These are phyloP conservation scores for Malachius bipustulatus DNA, from an alignment of 2,888 invertebrate genomes.

Conservation along the genomic window DNA sequence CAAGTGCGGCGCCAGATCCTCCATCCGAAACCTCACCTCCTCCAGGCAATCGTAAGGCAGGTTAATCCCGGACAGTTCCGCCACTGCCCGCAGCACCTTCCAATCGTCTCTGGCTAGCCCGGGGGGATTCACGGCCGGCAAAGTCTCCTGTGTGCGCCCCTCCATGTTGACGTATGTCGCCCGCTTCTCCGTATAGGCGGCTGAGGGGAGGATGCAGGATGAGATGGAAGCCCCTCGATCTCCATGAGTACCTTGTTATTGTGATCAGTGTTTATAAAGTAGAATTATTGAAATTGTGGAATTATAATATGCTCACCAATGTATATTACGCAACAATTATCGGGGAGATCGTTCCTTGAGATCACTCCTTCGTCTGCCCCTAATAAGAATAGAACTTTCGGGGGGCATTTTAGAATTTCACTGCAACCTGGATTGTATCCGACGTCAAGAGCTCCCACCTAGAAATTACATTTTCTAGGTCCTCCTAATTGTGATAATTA, in stretches of 20 bases:
- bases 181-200: constrained; percentile 97
- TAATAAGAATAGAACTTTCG: constrained; percentile 75
- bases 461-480: not conserved
- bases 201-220: constrained; percentile 87
- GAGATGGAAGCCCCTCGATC: constrained; percentile 88
- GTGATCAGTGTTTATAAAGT: no score
- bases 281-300: no score
- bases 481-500: not conserved
- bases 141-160: constrained; percentile 87
- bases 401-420: constrained; percentile 45
- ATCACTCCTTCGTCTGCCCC: constrained; percentile 88
- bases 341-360: constrained; percentile 62
- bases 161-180: constrained; percentile 97
- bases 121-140: constrained; percentile 78
- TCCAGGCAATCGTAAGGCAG: constrained; percentile 75
- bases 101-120: constrained; percentile 93
- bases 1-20: constrained; percentile 81
- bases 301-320: constrained; percentile 56
- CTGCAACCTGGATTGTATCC: constrained; percentile 74
- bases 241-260: constrained; percentile 97
- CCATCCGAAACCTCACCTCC: constrained; percentile 70
- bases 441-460: constrained; percentile 86
- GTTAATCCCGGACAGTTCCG: constrained; percentile 63
- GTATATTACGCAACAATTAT: constrained; percentile 79
- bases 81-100: constrained; percentile 94